A percentile compares a stretch with the other conserved stretches of the same genome.
Evolutionary conservation across 2,888 invertebrate genomes (phyloP).

Genomic region (Cordilura impudica): DNA sequence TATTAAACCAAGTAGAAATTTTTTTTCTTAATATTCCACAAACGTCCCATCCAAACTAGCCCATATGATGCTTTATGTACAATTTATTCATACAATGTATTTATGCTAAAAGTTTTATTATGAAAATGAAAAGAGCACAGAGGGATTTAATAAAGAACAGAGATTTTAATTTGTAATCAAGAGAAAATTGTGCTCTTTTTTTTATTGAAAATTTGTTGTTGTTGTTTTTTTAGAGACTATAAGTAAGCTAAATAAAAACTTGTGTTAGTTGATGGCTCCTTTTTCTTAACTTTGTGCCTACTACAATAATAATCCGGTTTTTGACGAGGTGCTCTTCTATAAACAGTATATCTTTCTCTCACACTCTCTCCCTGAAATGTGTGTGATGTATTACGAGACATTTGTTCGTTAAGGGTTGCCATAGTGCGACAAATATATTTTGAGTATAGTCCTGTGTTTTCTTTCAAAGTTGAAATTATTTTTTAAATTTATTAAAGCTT

Average conservation of each 20-base stretch:
- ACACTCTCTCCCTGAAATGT: not conserved
- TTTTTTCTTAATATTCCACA: slow-evolving; percentile 46
- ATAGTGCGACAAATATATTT: too few relatives aligned
- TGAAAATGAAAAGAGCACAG: slow-evolving; percentile 14
- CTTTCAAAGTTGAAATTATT: too few relatives aligned
- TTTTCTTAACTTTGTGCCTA: not conserved
- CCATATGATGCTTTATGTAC: slow-evolving; percentile 40
- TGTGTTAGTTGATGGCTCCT: not conserved
- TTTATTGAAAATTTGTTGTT: not conserved
- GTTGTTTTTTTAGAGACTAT: not conserved
- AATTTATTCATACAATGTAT: slow-evolving; percentile 41
- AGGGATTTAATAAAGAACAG: slow-evolving; percentile 19
- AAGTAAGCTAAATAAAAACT: not conserved
- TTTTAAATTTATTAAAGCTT: too few relatives aligned
- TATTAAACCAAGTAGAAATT: slow-evolving; percentile 41
- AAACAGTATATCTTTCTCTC: too few relatives aligned
- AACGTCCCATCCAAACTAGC: slow-evolving; percentile 36
- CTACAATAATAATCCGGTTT: slow-evolving; percentile 6
- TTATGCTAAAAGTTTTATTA: slow-evolving; percentile 27
- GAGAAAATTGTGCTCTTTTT: not conserved
- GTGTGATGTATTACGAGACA: not conserved
- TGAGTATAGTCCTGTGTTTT: too few relatives aligned
- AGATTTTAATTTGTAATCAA: not conserved
- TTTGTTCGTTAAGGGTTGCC: not conserved
- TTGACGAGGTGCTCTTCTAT: not conserved